Evolutionary conservation across 2,797 vertebrate species (phyloP).

Genomic region (Schizothorax lantsangensis): DNA sequence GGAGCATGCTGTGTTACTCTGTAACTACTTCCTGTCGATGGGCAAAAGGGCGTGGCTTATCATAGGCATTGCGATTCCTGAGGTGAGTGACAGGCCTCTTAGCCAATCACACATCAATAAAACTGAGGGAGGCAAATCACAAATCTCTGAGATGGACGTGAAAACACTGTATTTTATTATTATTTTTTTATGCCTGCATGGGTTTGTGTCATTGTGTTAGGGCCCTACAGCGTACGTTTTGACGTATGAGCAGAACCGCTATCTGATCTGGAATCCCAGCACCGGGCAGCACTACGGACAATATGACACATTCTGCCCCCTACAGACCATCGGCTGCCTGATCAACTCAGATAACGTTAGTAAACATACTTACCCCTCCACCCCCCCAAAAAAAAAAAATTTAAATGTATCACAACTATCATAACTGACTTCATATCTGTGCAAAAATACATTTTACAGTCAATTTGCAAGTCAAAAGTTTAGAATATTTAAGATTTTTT

Average conservation of each 20-base stretch:
- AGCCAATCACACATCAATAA: background rate
- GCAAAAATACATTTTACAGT: background rate
- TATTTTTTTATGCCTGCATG: background rate
- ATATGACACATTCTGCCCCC: slow-evolving; percentile 96
- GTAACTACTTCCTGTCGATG: slow-evolving; percentile 95
- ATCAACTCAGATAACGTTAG: slow-evolving; percentile 92
- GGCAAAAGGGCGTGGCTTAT: slow-evolving; percentile 93
- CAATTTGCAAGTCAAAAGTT: background rate
- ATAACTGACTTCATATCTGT: background rate
- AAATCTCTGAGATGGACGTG: background rate
- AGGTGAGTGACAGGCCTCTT: slow-evolving; percentile 77
- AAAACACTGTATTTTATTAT: background rate
- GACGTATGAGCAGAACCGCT: slow-evolving; percentile 87
- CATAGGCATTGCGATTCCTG: slow-evolving; percentile 91
- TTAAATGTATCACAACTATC: background rate
- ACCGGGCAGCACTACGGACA: slow-evolving; percentile 89
- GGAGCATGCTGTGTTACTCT: slow-evolving; percentile 92
- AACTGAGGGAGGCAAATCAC: background rate
- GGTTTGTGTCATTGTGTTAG: slow-evolving; percentile 67
- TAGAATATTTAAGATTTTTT: background rate
- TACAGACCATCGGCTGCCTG: slow-evolving; percentile 89
- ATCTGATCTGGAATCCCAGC: slow-evolving; percentile 94
- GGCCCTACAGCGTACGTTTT: slow-evolving; percentile 92
- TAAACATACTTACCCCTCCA: slow-evolving; percentile 35
- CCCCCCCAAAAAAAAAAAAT: too few species aligned